These are phyloP conservation scores for Cyphomyrus discorhynchus DNA, from an alignment of 2,113 vertebrate genomes.

Conservation along the genomic window DNA sequence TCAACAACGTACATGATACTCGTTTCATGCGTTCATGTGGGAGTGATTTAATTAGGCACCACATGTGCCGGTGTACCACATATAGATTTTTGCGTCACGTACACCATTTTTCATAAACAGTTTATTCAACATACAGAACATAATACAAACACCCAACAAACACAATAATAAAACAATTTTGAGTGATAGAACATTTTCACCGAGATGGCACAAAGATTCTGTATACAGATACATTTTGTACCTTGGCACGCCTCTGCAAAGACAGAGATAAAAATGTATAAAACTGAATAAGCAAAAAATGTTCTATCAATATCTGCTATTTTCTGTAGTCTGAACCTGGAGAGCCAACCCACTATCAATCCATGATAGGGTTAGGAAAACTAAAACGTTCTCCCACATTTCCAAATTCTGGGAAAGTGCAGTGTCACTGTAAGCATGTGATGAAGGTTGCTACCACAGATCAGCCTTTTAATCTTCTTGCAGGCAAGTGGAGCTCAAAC, in stretches of 20 bases:
- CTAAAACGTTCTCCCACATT: not conserved
- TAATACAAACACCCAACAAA: not conserved
- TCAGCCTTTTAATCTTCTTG: not conserved
- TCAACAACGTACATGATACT: not conserved
- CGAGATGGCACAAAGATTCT: not conserved
- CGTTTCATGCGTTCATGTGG: not conserved
- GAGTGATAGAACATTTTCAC: conserved; percentile 7
- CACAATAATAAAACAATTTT: not conserved
- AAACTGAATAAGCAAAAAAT: not conserved
- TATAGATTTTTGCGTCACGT: not conserved
- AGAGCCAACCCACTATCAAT: not conserved
- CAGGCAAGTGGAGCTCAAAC: not conserved
- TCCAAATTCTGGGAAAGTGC: not conserved
- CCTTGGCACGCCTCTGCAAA: not conserved
- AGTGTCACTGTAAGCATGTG: not conserved
- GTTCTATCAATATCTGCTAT: not conserved
- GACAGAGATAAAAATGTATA: not conserved
- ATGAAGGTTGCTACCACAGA: not conserved
- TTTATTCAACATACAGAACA: conserved; percentile 2
- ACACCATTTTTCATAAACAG: not conserved
- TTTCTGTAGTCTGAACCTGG: not conserved
- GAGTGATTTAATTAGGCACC: not conserved
- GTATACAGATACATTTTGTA: not conserved
- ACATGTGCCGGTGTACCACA: not conserved
- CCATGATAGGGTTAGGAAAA: not conserved